A percentile compares a stretch with the other conserved stretches of the same genome.
Evolutionary conservation across 2,888 invertebrate species (phyloP).

Genomic region (Stenoptilia bipunctidactyla): DNA sequence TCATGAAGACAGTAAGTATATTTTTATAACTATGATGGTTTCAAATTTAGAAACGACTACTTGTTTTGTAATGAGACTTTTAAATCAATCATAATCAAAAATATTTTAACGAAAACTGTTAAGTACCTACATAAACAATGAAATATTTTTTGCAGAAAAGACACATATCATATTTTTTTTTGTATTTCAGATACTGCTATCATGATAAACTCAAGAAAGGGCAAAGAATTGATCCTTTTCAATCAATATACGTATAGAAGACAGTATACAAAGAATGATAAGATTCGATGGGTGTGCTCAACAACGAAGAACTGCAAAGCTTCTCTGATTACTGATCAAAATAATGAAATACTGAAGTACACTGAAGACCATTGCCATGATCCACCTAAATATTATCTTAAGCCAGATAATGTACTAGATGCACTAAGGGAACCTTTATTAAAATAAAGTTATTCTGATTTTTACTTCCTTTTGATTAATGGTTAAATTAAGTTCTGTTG

Average conservation of each 20-base stretch:
- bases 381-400: conserved; percentile 54
- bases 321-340: conserved; percentile 40
- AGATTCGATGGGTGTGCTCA: conserved; percentile 52
- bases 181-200: conserved; percentile 38
- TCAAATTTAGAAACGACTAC: neutral
- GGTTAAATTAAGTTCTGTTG: too few species aligned
- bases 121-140: too few species aligned
- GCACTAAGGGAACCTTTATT: conserved; percentile 36
- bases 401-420: conserved; percentile 39
- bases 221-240: conserved; percentile 52
- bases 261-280: conserved; percentile 34
- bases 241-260: conserved; percentile 49
- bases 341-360: conserved; percentile 36
- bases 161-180: too few species aligned
- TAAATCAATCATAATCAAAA: neutral
- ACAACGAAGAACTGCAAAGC: conserved; percentile 51
- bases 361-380: conserved; percentile 44
- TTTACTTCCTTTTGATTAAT: too few species aligned
- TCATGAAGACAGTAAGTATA: conserved; percentile 20
- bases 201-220: conserved; percentile 53
- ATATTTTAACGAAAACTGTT: neutral
- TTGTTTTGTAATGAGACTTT: neutral
- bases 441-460: too few species aligned
- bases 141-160: too few species aligned
- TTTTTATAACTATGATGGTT: neutral